Base-by-base conservation (phyloP, 2,113 vertebrate species). In the Lophotis ruficrista region DNA sequence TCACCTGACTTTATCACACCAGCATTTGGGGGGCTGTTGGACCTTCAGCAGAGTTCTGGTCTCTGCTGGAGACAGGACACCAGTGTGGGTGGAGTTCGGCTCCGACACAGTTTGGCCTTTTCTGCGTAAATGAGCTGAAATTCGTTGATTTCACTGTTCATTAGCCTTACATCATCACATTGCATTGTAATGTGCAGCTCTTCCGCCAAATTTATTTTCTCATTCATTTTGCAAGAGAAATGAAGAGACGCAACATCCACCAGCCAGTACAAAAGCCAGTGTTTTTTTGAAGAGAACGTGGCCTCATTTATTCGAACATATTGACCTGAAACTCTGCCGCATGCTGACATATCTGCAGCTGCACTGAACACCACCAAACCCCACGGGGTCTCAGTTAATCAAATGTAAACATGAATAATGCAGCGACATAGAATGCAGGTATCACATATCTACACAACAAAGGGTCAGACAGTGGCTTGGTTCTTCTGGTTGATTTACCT, bases 341-440 rank as follows among this genome's bases (percentile, higher is more conserved):
- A 30, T 14, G 4, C 69, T 84, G 91, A 68, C 48, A 45, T 24
- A 92, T 83, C 71, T 89, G 89, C 88, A 92, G 83, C 93, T 14
- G 7, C 48, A 4, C 72, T 30, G 86, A 81, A 12, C 48, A 54
- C 22, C 13, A 10, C 51, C 33, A 77, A 89, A 19, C 51, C 77
- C 89, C 93, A 64, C 51, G 23, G 51, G 80, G 51, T 28, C 70
- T 79, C 2, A 28, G 61, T 76, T 68, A 89, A 87, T 89, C 80
- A 84, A 30, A 87, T 82, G 73, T 82, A 89, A 93, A 92, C 77
- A 84, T 50, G 95, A 97, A 96, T 93, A 91, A 89, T 95, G 89
- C 91, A 94, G 69, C 17, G 91, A 53, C 87, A 84, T 28, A 79
- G 84, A 56, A 76, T 17, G 38, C 81, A 93, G 94, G 81, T 93